Percentiles rank a stretch among this genome's conserved stretches.
Conservation (phyloP, 2,113 vertebrate genomes). For the Pantherophis guttatus region DNA sequence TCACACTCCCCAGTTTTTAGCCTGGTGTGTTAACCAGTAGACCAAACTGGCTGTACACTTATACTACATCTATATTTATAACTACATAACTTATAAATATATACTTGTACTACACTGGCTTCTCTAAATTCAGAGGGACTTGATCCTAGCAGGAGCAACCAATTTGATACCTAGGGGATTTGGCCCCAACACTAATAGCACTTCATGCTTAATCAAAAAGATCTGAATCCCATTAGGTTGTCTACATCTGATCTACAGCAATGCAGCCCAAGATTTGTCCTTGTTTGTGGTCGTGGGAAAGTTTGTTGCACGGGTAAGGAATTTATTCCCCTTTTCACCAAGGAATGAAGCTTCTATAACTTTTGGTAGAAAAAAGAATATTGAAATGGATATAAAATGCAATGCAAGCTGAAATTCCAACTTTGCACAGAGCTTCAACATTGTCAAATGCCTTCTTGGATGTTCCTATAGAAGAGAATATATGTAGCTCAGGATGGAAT, state of each 20-base stretch:
- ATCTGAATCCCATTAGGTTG: background rate
- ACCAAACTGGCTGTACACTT: no score
- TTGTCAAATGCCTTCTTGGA: background rate
- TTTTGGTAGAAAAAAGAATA: background rate
- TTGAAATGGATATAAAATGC: background rate
- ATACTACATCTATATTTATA: no score
- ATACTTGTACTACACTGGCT: background rate
- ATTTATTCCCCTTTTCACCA: background rate
- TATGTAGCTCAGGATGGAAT: background rate
- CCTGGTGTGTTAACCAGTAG: no score
- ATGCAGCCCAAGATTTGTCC: background rate
- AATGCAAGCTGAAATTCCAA: background rate
- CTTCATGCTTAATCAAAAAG: background rate
- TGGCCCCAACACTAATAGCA: background rate
- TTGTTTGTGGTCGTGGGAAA: background rate
- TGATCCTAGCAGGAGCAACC: background rate
- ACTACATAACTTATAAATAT: no score
- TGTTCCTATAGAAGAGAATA: background rate
- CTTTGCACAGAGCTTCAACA: background rate
- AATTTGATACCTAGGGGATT: background rate
- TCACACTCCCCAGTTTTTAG: no score
- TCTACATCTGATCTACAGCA: background rate
- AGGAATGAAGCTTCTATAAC: background rate
- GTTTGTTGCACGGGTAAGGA: background rate
- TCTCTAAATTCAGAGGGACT: background rate